phyloP scores from a whole-genome alignment of 2,888 invertebrate genomes.

The Callimorpha dominula region DNA sequence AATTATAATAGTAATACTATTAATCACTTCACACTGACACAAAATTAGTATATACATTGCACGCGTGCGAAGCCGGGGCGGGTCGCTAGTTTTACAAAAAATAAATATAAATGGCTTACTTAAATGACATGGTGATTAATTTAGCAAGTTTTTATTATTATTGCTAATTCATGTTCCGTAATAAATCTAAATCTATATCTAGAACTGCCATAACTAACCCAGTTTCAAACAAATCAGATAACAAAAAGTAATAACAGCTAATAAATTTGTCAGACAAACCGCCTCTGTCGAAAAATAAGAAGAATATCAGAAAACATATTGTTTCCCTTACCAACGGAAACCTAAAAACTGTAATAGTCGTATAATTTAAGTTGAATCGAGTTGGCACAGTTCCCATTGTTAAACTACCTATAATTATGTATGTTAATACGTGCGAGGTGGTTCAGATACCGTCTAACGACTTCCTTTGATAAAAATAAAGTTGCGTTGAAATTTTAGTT shows the following conservation, averaged over 20 bases:
- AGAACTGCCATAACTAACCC: background rate
- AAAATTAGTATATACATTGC: too few relatives aligned
- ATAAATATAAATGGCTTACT: background rate
- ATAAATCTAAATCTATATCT: slow-evolving; percentile 1
- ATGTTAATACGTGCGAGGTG: slow-evolving; percentile 84
- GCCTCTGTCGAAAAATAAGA: slow-evolving; percentile 61
- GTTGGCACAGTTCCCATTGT: slow-evolving; percentile 81
- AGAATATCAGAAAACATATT: slow-evolving; percentile 69
- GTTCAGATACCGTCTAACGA: slow-evolving; percentile 85
- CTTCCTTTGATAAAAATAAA: slow-evolving; percentile 86
- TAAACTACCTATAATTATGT: slow-evolving; percentile 85
- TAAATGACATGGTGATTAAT: too few relatives aligned
- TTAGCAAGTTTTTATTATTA: background rate
- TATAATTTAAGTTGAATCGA: slow-evolving; percentile 75
- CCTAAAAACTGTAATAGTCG: slow-evolving; percentile 78
- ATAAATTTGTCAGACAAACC: slow-evolving; percentile 62
- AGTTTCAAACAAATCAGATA: slow-evolving; percentile 48
- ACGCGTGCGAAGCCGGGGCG: too few relatives aligned
- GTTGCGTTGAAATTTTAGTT: slow-evolving; percentile 86
- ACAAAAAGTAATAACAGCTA: slow-evolving; percentile 53
- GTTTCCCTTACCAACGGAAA: slow-evolving; percentile 74
- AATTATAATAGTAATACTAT: too few relatives aligned
- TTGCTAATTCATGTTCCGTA: background rate
- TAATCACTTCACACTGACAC: too few relatives aligned
- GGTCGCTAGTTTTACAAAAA: background rate